Conservation (phyloP, 1,140 invertebrate species). For the Triops longicaudatus region DNA sequence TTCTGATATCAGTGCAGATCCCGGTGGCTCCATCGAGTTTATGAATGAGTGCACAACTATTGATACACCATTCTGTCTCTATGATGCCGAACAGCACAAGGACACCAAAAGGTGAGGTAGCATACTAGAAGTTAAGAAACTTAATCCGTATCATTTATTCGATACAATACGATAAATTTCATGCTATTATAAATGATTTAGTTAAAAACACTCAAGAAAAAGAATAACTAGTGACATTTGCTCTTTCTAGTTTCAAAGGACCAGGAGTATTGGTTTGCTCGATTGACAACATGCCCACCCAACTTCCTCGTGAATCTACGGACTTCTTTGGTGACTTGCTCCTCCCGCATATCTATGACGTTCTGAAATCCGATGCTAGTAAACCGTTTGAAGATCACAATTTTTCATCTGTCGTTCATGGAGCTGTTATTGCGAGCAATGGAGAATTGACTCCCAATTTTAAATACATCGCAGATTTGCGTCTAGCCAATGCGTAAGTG, state of each 20-base stretch:
- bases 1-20: conserved; percentile 60
- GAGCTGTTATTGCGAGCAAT: conserved; percentile 94
- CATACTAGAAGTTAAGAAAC: not conserved
- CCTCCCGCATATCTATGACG: conserved; percentile 78
- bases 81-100: conserved; percentile 96
- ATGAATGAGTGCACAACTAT: conserved; percentile 99
- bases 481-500: conserved; percentile 46
- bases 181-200: no score
- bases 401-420: conserved; percentile 66
- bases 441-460: conserved; percentile 83
- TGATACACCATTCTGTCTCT: conserved; percentile 96
- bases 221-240: no score
- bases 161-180: no score
- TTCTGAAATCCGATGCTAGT: conserved; percentile 83
- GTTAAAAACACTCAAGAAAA: no score
- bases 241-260: conserved; percentile 70
- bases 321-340: conserved; percentile 95
- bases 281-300: conserved; percentile 99
- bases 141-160: no score
- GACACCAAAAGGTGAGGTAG: conserved; percentile 71
- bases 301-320: conserved; percentile 91
- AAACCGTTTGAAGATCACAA: conserved; percentile 68
- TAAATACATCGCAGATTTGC: conserved; percentile 88
- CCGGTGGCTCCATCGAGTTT: conserved; percentile 97
- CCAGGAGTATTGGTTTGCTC: conserved; percentile 95